A percentile compares a stretch with the other conserved stretches of the same genome.
Evolutionary conservation across 2,113 vertebrate genomes (phyloP).

Genomic region (Bufo gargarizans): DNA sequence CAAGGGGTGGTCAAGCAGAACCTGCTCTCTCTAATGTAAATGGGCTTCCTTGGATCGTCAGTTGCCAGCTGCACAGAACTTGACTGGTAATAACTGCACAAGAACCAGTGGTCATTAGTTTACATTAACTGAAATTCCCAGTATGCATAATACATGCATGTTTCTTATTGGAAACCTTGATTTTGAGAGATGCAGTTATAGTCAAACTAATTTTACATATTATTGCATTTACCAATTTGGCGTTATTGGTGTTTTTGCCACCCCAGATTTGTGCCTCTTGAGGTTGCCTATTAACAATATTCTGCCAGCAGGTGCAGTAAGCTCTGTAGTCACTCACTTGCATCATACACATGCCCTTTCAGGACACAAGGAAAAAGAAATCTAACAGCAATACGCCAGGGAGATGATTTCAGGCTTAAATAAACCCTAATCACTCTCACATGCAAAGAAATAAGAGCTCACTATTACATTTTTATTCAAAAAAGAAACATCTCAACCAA

Average conservation of each 20-base stretch:
- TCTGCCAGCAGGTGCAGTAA: slow-evolving; percentile 58
- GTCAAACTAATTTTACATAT: background rate
- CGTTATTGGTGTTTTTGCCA: background rate
- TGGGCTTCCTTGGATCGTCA: background rate
- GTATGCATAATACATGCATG: too few species aligned
- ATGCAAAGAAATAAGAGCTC: slow-evolving; percentile 78
- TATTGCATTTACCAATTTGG: background rate
- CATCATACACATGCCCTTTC: slow-evolving; percentile 34
- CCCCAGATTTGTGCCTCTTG: slow-evolving; percentile 46
- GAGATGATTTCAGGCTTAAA: slow-evolving; percentile 84
- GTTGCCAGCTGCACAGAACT: background rate
- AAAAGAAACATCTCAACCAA: slow-evolving; percentile 77
- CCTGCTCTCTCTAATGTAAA: background rate
- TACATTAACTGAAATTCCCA: background rate
- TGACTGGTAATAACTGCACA: background rate
- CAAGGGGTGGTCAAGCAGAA: background rate
- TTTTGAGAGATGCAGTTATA: background rate
- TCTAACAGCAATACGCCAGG: slow-evolving; percentile 70
- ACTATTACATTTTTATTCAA: slow-evolving; percentile 75
- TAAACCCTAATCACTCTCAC: slow-evolving; percentile 83
- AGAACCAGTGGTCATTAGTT: background rate
- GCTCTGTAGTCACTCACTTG: slow-evolving; percentile 36
- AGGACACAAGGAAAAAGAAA: slow-evolving; percentile 32
- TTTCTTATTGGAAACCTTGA: background rate
- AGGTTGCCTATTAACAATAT: slow-evolving; percentile 61